phyloP scores from a whole-genome alignment of 1,140 invertebrate genomes.

The Drosophila melanica region DNA sequence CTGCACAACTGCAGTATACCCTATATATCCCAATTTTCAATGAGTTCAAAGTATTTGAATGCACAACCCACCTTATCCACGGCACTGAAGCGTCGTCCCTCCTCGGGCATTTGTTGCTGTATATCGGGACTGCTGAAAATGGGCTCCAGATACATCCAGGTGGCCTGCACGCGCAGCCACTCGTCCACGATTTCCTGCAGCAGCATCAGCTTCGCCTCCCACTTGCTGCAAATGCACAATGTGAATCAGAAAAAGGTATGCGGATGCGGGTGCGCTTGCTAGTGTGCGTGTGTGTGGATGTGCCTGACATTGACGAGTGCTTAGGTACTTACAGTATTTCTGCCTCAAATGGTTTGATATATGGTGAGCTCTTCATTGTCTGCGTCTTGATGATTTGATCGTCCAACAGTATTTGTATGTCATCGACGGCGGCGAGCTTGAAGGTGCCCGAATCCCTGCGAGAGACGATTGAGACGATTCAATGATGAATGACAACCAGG shows the following conservation, averaged over 20 bases:
- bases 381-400: conserved; percentile 99
- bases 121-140: conserved; percentile 99
- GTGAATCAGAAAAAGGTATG: conserved; percentile 1
- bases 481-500: conserved; percentile 43
- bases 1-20: no score
- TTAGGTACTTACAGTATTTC: conserved; percentile 88
- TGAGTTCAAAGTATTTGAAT: not conserved
- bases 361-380: conserved; percentile 98
- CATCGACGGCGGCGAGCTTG: conserved; percentile 95
- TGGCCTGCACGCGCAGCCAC: conserved; percentile 97
- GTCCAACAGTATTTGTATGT: conserved; percentile 97
- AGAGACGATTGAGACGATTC: conserved; percentile 54
- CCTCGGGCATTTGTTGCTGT: conserved; percentile 96
- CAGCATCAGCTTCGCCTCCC: conserved; percentile 91
- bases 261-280: conserved; percentile 15
- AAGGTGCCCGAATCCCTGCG: conserved; percentile 94
- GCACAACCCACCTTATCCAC: conserved; percentile 89
- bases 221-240: conserved; percentile 84
- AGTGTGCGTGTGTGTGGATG: conserved; percentile 17
- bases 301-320: conserved; percentile 37
- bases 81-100: conserved; percentile 93
- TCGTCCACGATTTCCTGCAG: conserved; percentile 97
- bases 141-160: conserved; percentile 98
- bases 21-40: not conserved
- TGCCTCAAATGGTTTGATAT: conserved; percentile 97